Evolutionary conservation across 1,140 invertebrate genomes (phyloP), one percentile per base, ranked within the genome.

Genomic region (Aphis gossypii): DNA sequence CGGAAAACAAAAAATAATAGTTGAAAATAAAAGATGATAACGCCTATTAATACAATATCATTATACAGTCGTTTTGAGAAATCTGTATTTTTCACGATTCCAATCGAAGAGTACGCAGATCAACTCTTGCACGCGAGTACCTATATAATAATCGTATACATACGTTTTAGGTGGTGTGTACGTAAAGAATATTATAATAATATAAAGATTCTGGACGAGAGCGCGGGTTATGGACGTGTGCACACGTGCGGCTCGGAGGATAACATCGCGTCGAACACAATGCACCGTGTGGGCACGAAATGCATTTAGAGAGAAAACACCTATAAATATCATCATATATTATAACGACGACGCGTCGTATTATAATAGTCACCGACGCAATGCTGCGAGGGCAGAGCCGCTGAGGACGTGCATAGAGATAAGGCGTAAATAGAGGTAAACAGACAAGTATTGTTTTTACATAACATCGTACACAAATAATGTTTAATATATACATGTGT

Each of bases 191-290:
- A 86, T 86, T 38, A 86, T 86, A 44, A 86, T 86, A 86, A 46
- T 14, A 46, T 25, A 76, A 76, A 76, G n/a, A 76, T 76, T 76
- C 60, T 76, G 60, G 60, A 41, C 38, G 38, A n/a, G 14, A 76
- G 30, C 41, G 44, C 41, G 44, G 14, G 46, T 88, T 35, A 89
- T 38, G 35, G 20, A 89, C 48, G 48, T 89, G n/a, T 54, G 48
- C 30, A 89, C 88, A 56, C 35, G 51, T 89, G 48, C 21, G 35
- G 35, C 35, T 89, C 48, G 48, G 48, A 89, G 88, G 88, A 89
- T 89, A 89, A 89, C 88, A 56, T 56, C 48, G 51, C 51, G 88
- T 56, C 8, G 35, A 89, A 89, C 38, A 54, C 87, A 89, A 89
- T 89, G 35, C 51, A 56, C 51, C 46, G 87, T 51, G 88, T 89